Conservation (phyloP, 2,888 invertebrate species). For the Salpingus planirostris region DNA sequence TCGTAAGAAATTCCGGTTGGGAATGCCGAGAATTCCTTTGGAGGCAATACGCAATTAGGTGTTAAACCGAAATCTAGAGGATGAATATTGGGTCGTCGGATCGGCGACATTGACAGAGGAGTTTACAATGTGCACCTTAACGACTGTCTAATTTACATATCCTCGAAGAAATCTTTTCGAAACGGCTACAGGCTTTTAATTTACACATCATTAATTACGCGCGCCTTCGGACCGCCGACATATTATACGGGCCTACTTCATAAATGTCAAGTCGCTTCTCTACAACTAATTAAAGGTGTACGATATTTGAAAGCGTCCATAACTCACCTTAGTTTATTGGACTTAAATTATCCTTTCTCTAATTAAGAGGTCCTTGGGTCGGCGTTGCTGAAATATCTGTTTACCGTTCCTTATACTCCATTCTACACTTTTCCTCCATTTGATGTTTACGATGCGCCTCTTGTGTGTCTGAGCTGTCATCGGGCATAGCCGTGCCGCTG, state of each 20-base stretch:
- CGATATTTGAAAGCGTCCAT: conserved; percentile 34
- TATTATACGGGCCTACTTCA: conserved; percentile 34
- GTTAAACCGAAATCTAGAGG: too few species aligned
- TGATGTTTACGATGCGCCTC: conserved; percentile 31
- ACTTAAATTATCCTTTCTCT: conserved; percentile 10
- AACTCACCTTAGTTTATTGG: conserved; percentile 34
- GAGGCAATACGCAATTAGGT: conserved; percentile 27
- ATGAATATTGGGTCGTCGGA: conserved; percentile 28
- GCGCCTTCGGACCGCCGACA: conserved; percentile 24
- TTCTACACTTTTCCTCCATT: too few species aligned
- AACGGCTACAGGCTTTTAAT: conserved; percentile 41
- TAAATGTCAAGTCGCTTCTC: conserved; percentile 36
- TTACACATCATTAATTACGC: conserved; percentile 38
- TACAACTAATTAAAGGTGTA: conserved; percentile 39
- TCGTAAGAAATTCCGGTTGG: conserved; percentile 3
- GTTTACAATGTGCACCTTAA: conserved; percentile 38
- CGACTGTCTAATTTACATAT: conserved; percentile 42
- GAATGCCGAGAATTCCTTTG: conserved; percentile 4
- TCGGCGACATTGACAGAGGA: conserved; percentile 37
- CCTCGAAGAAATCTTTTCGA: conserved; percentile 39
- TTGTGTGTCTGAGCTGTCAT: conserved; percentile 34
- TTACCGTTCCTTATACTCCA: too few species aligned
- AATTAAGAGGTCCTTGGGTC: neutral
- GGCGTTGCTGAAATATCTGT: neutral
- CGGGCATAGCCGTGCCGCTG: conserved; percentile 33